These are phyloP conservation scores for Drosophila novamexicana DNA, from an alignment of 1,140 invertebrate species.

Conservation along the genomic window DNA sequence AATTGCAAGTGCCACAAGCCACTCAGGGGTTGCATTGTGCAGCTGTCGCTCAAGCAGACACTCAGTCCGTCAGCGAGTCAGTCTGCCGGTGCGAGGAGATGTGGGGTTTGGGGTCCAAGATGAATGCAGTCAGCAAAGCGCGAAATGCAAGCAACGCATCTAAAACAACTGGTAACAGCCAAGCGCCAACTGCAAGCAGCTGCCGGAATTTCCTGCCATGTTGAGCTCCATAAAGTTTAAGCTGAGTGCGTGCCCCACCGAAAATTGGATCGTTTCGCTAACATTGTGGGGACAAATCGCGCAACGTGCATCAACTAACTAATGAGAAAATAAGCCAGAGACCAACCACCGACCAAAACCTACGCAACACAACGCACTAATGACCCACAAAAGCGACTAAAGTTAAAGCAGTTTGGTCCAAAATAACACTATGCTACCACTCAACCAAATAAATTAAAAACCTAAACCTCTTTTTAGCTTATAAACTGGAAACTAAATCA, in stretches of 20 bases:
- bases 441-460: neutral
- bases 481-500: neutral
- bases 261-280: conserved; percentile 30
- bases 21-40: conserved; percentile 36
- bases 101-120: conserved; percentile 32
- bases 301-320: conserved; percentile 75
- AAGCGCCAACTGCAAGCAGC: conserved; percentile 11
- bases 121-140: conserved; percentile 66
- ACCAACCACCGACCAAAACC: conserved; percentile 10
- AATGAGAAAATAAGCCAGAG: conserved; percentile 72
- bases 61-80: conserved; percentile 23
- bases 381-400: conserved; percentile 54
- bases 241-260: conserved; percentile 25
- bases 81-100: conserved; percentile 2
- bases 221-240: conserved; percentile 27
- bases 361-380: conserved; percentile 62
- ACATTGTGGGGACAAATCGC: conserved; percentile 72
- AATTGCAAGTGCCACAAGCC: conserved; percentile 29
- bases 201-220: conserved; percentile 14
- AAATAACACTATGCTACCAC: neutral
- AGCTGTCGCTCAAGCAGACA: conserved; percentile 53
- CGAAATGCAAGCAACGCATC: conserved; percentile 61
- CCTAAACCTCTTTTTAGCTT: neutral
- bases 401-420: conserved; percentile 38
- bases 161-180: conserved; percentile 50